Base-by-base conservation (phyloP, 2,797 vertebrate genomes). In the Crypturellus tataupa region DNA sequence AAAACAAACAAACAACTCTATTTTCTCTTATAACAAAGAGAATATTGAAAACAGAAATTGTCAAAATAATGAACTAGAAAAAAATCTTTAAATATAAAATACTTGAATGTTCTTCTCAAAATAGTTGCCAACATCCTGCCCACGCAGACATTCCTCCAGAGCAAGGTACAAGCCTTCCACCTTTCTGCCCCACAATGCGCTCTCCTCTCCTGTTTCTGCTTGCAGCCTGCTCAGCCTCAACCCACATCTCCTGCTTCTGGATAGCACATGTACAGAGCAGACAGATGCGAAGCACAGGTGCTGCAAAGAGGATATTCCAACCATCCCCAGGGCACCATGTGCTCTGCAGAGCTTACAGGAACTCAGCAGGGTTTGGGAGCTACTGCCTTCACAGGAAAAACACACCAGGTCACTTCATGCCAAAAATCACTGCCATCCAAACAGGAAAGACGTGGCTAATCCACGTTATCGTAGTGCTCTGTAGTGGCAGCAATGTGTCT, bases 281-380 rank as follows among this genome's bases (percentile, higher is more conserved):
- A 56, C 55, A 56, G 55, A 56, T n/a, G 55, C 4, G 18, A 56
- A 56, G 55, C 9, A 9, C 55, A 56, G 55, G 55, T 25, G 7
- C 46, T 49, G 19, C 35, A 53, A 91, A 55, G 31, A 64, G 8
- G 14, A 10, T 27, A 10, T 39, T 79, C 69, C 82, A n/a, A 51
- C 35, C n/a, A 51, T 10, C 58, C 44, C 7, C 0, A 0, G 29
- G 17, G 62, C 44, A 94, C 63, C 42, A 56, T 0, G 1, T 18
- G 39, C 51, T 73, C 85, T 80, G 53, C 25, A 44, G 7, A 5
- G 16, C 14, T 59, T 2, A 2, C 29, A 58, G 75, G 58, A 76
- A 2, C 56, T 47, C 60, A 68, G 40, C 21, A 37, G 29, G n/a
- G 13, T 14, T 75, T 2, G 20, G 39, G 27, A 86, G 42, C 46